Evolutionary conservation across 2,113 vertebrate genomes (phyloP), one percentile per base, ranked within the genome.

Genomic region (Cyrtonyx montezumae): DNA sequence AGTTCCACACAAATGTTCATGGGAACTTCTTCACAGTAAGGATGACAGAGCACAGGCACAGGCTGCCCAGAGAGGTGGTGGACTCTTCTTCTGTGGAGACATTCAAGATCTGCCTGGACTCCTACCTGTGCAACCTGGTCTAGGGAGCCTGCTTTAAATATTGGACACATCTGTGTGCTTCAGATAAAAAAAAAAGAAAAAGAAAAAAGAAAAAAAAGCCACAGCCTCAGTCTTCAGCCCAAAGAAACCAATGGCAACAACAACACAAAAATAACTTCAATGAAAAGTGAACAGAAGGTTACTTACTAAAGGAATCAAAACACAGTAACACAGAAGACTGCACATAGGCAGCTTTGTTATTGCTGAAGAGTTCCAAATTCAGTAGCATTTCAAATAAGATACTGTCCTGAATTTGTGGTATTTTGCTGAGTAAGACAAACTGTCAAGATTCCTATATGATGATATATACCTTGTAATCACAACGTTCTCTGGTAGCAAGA

Each of bases 401-500:
- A n/a, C 34, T 36, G 21, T 58, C 21, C n/a, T 76, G n/a, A 94
- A 86, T 58, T 30, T 68, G 18, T 71, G 36, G 1, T 1, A 7
- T 93, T 95, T 90, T 90, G 83, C 86, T 91, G 56, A 91, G 65
- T 75, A 71, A 83, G 63, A 65, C 13, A 81, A 87, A 49, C 48
- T 94, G 84, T 92, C 80, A 82, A 46, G 67, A 42, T 82, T 84
- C 32, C 59, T 87, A 6, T 53, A 48, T 4, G 1, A 63, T 91
- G 78, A 88, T 89, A 70, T 62, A 91, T 69, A 79, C 37, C 19
- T 79, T 84, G 66, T 37, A 93, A 96, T 91, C 79, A 88, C 40
- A 86, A 23, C 1, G 6, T n/a, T 79, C 37, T 90, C 69, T 65
- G 19, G n/a, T 45, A 88, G 30, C 30, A 91, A 51, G 21, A 87